Evolutionary conservation across 2,888 invertebrate genomes (phyloP).

Genomic region (Bimastos eiseni): DNA sequence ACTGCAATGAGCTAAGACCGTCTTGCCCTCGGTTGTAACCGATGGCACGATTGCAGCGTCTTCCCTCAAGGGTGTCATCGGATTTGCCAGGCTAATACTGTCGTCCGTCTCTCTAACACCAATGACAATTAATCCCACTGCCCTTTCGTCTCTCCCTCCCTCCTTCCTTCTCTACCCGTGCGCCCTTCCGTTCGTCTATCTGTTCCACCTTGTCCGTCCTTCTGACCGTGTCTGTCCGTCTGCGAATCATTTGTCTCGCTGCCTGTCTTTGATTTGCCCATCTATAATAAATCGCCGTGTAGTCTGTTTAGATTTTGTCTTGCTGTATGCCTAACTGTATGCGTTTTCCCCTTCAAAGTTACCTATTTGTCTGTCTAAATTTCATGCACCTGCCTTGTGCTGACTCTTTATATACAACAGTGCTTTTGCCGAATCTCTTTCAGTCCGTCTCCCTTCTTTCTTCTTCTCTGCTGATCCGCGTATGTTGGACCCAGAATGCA

Average conservation of each 20-base stretch:
- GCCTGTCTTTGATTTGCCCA: not conserved
- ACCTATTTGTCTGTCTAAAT: not conserved
- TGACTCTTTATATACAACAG: not conserved
- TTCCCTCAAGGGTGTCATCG: not conserved
- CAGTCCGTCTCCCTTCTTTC: not conserved
- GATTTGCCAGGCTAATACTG: not conserved
- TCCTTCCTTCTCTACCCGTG: not conserved
- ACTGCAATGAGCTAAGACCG: too few species aligned
- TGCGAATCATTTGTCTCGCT: not conserved
- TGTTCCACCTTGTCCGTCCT: not conserved
- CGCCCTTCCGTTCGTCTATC: not conserved
- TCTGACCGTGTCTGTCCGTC: not conserved
- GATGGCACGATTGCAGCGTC: not conserved
- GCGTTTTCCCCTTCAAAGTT: not conserved
- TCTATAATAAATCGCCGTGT: not conserved
- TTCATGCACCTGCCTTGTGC: not conserved
- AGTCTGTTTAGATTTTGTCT: not conserved
- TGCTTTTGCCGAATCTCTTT: not conserved
- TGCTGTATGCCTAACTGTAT: not conserved
- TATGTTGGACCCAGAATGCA: not conserved
- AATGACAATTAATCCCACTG: not conserved
- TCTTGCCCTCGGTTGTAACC: not conserved
- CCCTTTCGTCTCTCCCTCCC: not conserved
- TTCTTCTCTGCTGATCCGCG: not conserved
- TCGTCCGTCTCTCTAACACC: constrained; percentile 13